These are phyloP conservation scores for Leptinotarsa juncta DNA, from an alignment of 2,888 invertebrate genomes.

Conservation along the genomic window DNA sequence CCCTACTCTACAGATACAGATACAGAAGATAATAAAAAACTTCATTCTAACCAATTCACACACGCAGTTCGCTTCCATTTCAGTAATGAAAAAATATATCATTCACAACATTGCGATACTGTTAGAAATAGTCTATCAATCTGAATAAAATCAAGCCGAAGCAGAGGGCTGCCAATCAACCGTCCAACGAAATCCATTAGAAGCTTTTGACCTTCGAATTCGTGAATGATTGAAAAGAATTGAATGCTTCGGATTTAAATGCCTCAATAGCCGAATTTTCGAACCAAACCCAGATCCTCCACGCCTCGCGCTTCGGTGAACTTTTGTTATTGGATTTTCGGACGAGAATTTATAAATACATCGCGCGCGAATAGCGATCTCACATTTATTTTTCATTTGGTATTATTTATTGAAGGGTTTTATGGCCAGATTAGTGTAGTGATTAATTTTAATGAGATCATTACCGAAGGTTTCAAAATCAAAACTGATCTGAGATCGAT, in stretches of 20 bases:
- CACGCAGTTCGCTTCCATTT: too few relatives aligned
- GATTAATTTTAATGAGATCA: conserved; percentile 38
- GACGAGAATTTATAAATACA: conserved; percentile 10
- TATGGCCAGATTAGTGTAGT: conserved; percentile 30
- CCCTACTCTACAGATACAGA: too few relatives aligned
- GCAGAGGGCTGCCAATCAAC: conserved; percentile 31
- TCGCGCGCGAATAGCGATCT: neutral
- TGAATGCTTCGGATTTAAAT: neutral
- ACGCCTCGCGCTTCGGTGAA: neutral
- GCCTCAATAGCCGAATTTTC: conserved; percentile 11
- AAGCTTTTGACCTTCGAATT: conserved; percentile 18
- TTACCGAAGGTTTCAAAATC: conserved; percentile 24
- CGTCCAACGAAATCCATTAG: conserved; percentile 31
- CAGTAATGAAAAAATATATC: neutral
- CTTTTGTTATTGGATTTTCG: conserved; percentile 21
- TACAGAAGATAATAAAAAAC: too few relatives aligned
- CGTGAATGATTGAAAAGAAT: conserved; percentile 15
- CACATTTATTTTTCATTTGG: conserved; percentile 23
- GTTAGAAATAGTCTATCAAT: neutral
- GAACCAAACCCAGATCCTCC: neutral
- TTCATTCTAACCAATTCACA: too few relatives aligned
- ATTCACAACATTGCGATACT: neutral
- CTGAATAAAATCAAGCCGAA: conserved; percentile 34
- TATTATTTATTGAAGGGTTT: conserved; percentile 29
- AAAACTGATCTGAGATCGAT: neutral